Evolutionary conservation across 2,888 invertebrate genomes (phyloP), one percentile per base, ranked within the genome.

Genomic region (Synergus laeviventris): DNA sequence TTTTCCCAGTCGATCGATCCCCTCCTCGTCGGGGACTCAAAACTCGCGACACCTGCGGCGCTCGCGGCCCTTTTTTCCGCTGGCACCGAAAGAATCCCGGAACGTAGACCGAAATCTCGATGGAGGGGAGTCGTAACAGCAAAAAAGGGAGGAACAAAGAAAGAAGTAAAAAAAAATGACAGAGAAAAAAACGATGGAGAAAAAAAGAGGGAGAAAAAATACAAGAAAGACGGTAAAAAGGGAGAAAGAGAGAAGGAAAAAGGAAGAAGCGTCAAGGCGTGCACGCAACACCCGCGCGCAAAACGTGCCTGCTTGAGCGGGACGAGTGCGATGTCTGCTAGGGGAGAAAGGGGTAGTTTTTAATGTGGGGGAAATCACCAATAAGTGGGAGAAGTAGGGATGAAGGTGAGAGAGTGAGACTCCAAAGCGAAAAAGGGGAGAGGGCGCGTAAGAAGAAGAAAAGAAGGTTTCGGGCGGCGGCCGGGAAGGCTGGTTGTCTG

Each of bases 381-480:
- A 36, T 12, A 31, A 54, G 77, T 77, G 78, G 77, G 78, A 81
- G 74, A 76, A 77, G 24, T 56, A 38, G 66, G 64, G 54, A 54
- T 79, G 66, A 61, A 79, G 79, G 80, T 75, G 73, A 62, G 56
- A 79, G 70, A 74, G 74, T 70, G 54, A 73, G 78, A 74, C 74
- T 79, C 80, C 74, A 81, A 77, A 74, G 81, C 61, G 73, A 73
- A 76, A 49, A 81, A 79, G 77, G 79, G 76, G 76, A 77, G 76
- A 76, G 56, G 75, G 64, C 75, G 74, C 45, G 76, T 38, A 81
- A 78, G 83, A 84, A 84, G 83, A 80, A 82, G 81, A 80, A 81
- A 82, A 81, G 82, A 80, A 83, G 78, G 85, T 86, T 89, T 88
- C 87, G 89, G 89, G 89, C 89, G 89, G 88, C 87, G 87, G 89